Evolutionary conservation across 2,113 vertebrate species (phyloP), one percentile per base, ranked within the genome.

Genomic region (Chamaetylas fuelleborni): DNA sequence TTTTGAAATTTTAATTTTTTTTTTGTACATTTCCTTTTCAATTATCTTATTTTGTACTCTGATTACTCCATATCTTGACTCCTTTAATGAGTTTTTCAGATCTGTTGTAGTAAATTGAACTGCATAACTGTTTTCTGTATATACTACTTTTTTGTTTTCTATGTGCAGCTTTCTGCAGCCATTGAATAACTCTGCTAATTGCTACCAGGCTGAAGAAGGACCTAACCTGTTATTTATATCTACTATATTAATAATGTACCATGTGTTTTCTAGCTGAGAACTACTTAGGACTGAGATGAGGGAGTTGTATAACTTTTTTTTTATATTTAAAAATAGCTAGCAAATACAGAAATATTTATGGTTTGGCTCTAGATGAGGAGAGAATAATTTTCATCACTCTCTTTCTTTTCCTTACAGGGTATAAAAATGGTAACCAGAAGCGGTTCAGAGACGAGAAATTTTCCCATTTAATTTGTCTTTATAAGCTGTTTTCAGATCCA

Each of bases 291-390:
- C 18, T 45, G 38, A 69, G 25, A 82, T 67, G 53, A 71, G 76
- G 34, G 40, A 86, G 26, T 19, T 8, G 7, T 38, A n/a, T 19
- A 50, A 15, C 50, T 73, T 51, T 79, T 43, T 79, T 58, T 50
- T 11, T 4, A 8, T 77, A 58, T 88, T 96, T 94, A 90, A 92
- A 87, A 92, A 73, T 83, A 88, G 54, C 54, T 83, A 57, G 34
- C 25, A 88, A 94, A 70, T 70, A 66, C n/a, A 26, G 66, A 92
- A 92, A 88, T 86, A 92, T 86, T 90, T 91, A 88, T 93, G 71
- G 76, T 62, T 93, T 94, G 86, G 43, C 64, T 88, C 26, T 54
- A 77, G 60, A 78, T 81, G 38, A 70, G 64, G 60, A 90, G 12
- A 42, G 60, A 86, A 38, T 73, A 58, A 81, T 92, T 82, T 92